Conservation (phyloP, 2,888 invertebrate genomes). For the Melinaea menophilus region DNA sequence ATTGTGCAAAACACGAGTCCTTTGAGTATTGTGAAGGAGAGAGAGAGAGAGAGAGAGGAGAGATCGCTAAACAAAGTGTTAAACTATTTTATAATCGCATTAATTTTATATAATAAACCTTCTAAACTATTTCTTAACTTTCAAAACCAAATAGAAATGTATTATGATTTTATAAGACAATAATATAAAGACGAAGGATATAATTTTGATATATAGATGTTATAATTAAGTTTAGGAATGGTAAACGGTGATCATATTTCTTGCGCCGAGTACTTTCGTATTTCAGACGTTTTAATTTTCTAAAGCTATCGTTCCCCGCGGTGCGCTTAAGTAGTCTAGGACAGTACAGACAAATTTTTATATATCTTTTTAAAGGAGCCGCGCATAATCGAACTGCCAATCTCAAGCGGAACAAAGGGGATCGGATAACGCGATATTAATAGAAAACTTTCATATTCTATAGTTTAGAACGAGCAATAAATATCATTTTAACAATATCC, state of each 20-base stretch:
- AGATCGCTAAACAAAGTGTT: background rate
- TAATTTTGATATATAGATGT: slow-evolving; percentile 12
- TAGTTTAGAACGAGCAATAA: slow-evolving; percentile 15
- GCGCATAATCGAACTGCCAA: slow-evolving; percentile 76
- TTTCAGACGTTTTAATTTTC: slow-evolving; percentile 66
- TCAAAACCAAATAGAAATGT: no score
- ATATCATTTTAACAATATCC: slow-evolving; percentile 1
- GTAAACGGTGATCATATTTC: slow-evolving; percentile 50
- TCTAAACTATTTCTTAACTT: no score
- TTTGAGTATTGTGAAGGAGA: background rate
- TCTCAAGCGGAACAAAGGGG: slow-evolving; percentile 61
- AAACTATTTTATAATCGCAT: no score
- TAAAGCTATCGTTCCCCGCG: slow-evolving; percentile 52
- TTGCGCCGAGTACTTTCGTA: slow-evolving; percentile 50
- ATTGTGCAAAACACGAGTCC: slow-evolving; percentile 6
- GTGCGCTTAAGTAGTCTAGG: slow-evolving; percentile 69
- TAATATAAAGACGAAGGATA: background rate
- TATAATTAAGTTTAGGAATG: slow-evolving; percentile 35
- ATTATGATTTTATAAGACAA: background rate
- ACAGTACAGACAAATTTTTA: slow-evolving; percentile 71
- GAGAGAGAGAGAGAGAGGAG: background rate
- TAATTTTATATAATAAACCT: no score
- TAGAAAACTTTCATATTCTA: slow-evolving; percentile 47
- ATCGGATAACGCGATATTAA: slow-evolving; percentile 48
- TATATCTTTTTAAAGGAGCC: slow-evolving; percentile 63